Evolutionary conservation across 2,797 vertebrate species (phyloP), one percentile per base, ranked within the genome.

Genomic region (Alauda arvensis): DNA sequence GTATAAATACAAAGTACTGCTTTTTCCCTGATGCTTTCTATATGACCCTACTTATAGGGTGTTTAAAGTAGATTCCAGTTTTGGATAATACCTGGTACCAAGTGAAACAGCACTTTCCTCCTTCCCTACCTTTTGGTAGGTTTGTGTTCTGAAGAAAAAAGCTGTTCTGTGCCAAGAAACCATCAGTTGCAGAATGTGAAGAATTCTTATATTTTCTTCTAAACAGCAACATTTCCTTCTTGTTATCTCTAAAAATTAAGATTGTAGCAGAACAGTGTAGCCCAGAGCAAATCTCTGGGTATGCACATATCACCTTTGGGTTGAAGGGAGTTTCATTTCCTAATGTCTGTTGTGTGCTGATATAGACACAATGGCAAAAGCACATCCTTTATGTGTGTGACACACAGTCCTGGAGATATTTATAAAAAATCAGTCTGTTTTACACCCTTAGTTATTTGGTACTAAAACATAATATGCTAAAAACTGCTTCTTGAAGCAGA

Each of bases 271-370:
- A 59, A 21, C 33, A 29, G n/a, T 28, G 24, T 80, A 59, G 40
- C 4, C 16, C n/a, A 23, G 48, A 48, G 62, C 18, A 55, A 46
- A 74, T 51, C 25, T 51, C 39, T 43, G 61, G 14, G 10, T 10
- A 2, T 52, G 12, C 9, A 6, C 6, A 10, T 59, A 34, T n/a
- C 1, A 0, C 5, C 37, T 77, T 45, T 70, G 43, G 18, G 9
- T 56, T 77, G 61, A 49, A 78, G 60, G 40, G 39, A 80, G 42
- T 84, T 87, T 51, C 3, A 33, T 66, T 91, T 88, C 60, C 28
- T 7, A 17, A 8, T 8, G 19, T 26, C n/a, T 80, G 13, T 75
- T 52, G 10, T 43, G 10, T 37, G 17, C 33, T 85, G 37, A 48
- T 67, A 29, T 3, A 52, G 69, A 37, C 19, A 76, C 57, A 82